Evolutionary conservation across 2,113 vertebrate genomes (phyloP), one percentile per base, ranked within the genome.

Genomic region (Hirundichthys speculiger): DNA sequence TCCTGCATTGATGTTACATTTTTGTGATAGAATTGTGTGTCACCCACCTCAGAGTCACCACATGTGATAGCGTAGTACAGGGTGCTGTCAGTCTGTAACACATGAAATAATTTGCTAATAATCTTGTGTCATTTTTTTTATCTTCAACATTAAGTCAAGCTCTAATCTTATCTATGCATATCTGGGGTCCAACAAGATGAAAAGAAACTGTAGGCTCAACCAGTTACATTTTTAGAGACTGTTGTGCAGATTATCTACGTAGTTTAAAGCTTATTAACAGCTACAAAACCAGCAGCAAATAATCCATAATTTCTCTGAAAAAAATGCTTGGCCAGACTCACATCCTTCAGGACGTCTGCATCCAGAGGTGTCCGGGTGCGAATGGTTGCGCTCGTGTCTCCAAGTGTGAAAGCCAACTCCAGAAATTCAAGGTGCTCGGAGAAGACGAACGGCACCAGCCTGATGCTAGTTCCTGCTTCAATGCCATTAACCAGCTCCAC

Each of bases 11-110:
- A 40, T 40, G 13, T 12, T 1, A 12, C 8, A n/a, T n/a, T 8
- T 46, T n/a, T 40, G 21, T 19, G 8, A 9, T 52, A 2, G 20
- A 38, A 2, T 34, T 15, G 18, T 0, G 43, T 45, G 20, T 24
- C 4, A 85, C 86, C 46, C 61, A 92, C 91, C 60, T 66, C 55
- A 7, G 0, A 0, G 3, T 8, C 59, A 0, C 13, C 38, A 69
- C 91, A 92, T 22, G 34, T 56, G 22, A 92, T 0, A 1, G 73
- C 41, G 57, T 92, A 92, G 57, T 40, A 61, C 41, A 92, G 25
- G 2, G 0, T 5, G 34, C 70, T 55, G 40, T 18, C 45, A 11
- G 0, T 11, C 91, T 92, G 14, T 45, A 75, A 79, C 52, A 82
- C 46, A 83, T 27, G 25, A 27, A 27, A 4, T 27, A 27, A 6